Percentiles rank a stretch among this genome's conserved stretches.
Conservation (phyloP, 1,140 invertebrate species). For the Brachionus plicatilis region DNA sequence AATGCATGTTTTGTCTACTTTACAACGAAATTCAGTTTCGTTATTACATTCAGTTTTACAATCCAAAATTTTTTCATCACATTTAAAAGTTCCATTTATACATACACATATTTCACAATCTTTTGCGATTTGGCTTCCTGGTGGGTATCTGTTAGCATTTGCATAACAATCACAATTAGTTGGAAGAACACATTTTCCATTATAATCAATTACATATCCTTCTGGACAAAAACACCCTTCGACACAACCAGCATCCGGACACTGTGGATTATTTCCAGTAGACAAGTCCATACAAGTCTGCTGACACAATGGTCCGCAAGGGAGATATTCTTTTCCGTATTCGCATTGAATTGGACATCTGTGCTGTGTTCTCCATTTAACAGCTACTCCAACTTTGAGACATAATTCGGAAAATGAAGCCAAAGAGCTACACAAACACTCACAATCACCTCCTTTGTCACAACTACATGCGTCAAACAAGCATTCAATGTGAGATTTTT, state of each 20-base stretch:
- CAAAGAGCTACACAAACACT: constrained; percentile 78
- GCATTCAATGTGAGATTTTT: constrained; percentile 16
- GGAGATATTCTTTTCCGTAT: constrained; percentile 69
- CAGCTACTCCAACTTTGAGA: constrained; percentile 59
- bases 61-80: not conserved
- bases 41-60: not conserved
- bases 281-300: constrained; percentile 67
- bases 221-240: constrained; percentile 80
- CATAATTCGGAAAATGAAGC: constrained; percentile 78
- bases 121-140: not conserved
- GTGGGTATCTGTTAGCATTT: constrained; percentile 65
- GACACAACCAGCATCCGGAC: constrained; percentile 66
- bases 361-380: constrained; percentile 73
- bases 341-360: constrained; percentile 79
- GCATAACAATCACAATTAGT: constrained; percentile 68
- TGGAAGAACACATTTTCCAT: constrained; percentile 68
- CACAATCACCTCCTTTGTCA: constrained; percentile 78
- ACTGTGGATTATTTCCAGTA: constrained; percentile 58
- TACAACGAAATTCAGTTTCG: constrained; percentile 7
- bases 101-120: constrained; percentile 42
- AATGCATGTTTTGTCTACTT: not conserved
- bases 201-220: constrained; percentile 65
- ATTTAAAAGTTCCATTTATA: constrained; percentile 23
- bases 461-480: constrained; percentile 60
- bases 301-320: constrained; percentile 69